phyloP scores from a whole-genome alignment of 2,113 vertebrate genomes.

The Naja naja region DNA sequence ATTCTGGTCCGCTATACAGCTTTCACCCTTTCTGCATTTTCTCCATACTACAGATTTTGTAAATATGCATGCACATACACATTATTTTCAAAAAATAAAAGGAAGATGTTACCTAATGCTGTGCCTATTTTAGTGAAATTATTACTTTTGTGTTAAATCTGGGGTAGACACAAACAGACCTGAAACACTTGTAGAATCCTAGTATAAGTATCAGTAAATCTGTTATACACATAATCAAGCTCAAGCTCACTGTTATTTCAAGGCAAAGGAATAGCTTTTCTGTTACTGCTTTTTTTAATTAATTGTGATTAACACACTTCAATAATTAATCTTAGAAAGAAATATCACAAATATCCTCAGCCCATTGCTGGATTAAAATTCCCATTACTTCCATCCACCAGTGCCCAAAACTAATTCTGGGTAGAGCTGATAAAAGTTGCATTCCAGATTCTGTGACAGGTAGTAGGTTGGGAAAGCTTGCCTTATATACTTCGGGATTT shows the following conservation, averaged over 20 bases:
- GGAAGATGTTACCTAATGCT: conserved; percentile 25
- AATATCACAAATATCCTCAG: not conserved
- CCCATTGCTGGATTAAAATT: not conserved
- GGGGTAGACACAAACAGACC: not conserved
- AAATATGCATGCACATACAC: not conserved
- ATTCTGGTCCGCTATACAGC: not conserved
- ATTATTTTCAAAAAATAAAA: conserved; percentile 40
- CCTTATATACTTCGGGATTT: not conserved
- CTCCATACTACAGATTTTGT: not conserved
- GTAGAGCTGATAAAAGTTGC: not conserved
- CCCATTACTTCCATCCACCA: not conserved
- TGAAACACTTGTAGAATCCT: not conserved
- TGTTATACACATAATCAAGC: not conserved
- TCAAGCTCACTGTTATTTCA: not conserved
- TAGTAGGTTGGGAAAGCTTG: not conserved
- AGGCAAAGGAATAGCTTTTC: not conserved
- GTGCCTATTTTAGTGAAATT: not conserved
- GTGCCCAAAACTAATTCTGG: not conserved
- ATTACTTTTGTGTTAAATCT: not conserved
- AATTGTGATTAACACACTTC: not conserved
- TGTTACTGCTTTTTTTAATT: not conserved
- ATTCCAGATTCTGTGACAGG: not conserved
- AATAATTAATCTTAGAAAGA: not conserved
- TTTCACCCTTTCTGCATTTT: not conserved
- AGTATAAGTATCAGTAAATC: not conserved